Conservation (phyloP, 2,888 invertebrate species). For the Gandaritis pyraliata region DNA sequence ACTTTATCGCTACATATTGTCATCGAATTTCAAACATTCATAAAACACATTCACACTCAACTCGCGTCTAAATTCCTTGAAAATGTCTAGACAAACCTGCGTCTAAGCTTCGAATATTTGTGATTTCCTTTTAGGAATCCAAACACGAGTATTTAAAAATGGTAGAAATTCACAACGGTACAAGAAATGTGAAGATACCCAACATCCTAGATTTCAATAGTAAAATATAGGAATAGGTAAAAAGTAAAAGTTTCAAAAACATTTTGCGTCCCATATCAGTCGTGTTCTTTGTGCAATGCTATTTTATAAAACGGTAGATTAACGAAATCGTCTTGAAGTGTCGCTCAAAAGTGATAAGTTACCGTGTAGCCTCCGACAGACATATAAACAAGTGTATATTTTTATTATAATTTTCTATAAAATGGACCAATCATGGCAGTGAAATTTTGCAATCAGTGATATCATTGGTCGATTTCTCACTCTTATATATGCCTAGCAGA, state of each 20-base stretch:
- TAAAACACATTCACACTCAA: slow-evolving; percentile 51
- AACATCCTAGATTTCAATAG: slow-evolving; percentile 63
- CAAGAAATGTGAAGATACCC: slow-evolving; percentile 65
- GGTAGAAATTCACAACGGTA: slow-evolving; percentile 55
- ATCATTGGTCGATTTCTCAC: slow-evolving; percentile 81
- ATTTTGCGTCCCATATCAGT: slow-evolving; percentile 83
- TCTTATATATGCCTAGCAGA: slow-evolving; percentile 80
- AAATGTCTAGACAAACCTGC: slow-evolving; percentile 25
- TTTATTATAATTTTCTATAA: slow-evolving; percentile 70
- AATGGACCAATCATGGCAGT: slow-evolving; percentile 84
- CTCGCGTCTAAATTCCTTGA: slow-evolving; percentile 63
- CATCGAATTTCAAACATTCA: slow-evolving; percentile 63
- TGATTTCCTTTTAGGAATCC: slow-evolving; percentile 54
- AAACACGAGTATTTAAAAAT: slow-evolving; percentile 60
- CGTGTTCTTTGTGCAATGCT: slow-evolving; percentile 81
- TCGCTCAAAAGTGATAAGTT: slow-evolving; percentile 80
- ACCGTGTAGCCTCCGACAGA: slow-evolving; percentile 82
- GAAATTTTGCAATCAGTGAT: slow-evolving; percentile 73
- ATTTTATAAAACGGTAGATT: slow-evolving; percentile 72
- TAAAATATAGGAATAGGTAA: slow-evolving; percentile 75
- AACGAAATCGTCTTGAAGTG: slow-evolving; percentile 81
- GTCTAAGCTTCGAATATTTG: slow-evolving; percentile 40
- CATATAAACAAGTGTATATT: slow-evolving; percentile 81
- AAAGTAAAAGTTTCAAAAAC: slow-evolving; percentile 82
- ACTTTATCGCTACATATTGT: slow-evolving; percentile 68